phyloP scores from a whole-genome alignment of 53 echinoderm and acorn worm genomes.

The Luidia sarsii region DNA sequence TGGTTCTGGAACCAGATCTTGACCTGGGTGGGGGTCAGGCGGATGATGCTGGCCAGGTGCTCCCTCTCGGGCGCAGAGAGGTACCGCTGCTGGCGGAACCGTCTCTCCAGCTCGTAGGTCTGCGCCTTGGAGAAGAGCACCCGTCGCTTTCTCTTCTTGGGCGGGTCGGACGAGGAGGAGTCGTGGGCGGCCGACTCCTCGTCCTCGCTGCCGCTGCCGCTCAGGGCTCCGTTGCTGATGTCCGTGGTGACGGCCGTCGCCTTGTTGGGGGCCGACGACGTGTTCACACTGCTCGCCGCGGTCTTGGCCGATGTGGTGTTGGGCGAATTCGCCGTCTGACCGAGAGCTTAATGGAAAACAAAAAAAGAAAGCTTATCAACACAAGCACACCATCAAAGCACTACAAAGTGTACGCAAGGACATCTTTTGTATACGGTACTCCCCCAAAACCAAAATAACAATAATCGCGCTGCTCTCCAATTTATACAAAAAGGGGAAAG shows the following conservation, averaged over 20 bases:
- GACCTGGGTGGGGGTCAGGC: slow-evolving; percentile 95
- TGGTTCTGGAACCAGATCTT: slow-evolving; percentile 99
- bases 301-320: slow-evolving; percentile 33
- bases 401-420: background rate
- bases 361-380: slow-evolving; percentile 11
- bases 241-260: slow-evolving; percentile 41
- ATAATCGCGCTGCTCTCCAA: too few relatives aligned
- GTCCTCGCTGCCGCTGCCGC: slow-evolving; percentile 56
- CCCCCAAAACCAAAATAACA: too few relatives aligned
- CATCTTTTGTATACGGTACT: background rate
- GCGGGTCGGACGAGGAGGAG: slow-evolving; percentile 75
- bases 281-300: slow-evolving; percentile 35
- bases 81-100: slow-evolving; percentile 97
- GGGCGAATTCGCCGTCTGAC: slow-evolving; percentile 40
- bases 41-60: slow-evolving; percentile 97
- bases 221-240: slow-evolving; percentile 52
- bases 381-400: slow-evolving; percentile 3
- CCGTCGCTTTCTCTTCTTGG: slow-evolving; percentile 93
- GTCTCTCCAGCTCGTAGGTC: slow-evolving; percentile 96
- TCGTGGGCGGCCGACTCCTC: slow-evolving; percentile 63
- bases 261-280: slow-evolving; percentile 24
- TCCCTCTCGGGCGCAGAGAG: slow-evolving; percentile 97
- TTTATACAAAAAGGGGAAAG: background rate
- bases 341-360: slow-evolving; percentile 33
- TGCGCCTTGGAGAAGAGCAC: slow-evolving; percentile 99